Conservation (phyloP, 2,888 invertebrate species). For the Rhodophaea formosa region DNA sequence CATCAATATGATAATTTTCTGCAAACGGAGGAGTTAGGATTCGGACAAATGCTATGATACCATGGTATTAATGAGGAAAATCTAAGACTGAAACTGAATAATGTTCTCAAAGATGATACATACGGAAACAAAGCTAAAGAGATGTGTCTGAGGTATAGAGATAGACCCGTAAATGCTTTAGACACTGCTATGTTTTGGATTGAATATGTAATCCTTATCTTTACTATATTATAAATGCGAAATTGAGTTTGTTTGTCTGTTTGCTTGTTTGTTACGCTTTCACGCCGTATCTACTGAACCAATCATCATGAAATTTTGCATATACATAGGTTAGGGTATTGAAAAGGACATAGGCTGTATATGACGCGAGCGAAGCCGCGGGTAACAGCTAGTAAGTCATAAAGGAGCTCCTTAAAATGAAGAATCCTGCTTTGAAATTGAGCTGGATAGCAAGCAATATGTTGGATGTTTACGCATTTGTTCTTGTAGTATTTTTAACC, state of each 20-base stretch:
- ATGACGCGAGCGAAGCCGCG: too few relatives aligned
- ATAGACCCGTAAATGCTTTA: conserved; percentile 74
- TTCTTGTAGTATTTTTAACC: conserved; percentile 34
- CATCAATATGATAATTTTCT: conserved; percentile 77
- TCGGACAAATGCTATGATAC: conserved; percentile 66
- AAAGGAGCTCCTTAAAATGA: conserved; percentile 76
- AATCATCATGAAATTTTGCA: too few relatives aligned
- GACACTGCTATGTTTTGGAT: conserved; percentile 80
- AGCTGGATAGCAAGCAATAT: conserved; percentile 62
- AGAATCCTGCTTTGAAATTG: conserved; percentile 69
- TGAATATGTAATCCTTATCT: conserved; percentile 78
- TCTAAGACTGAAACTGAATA: conserved; percentile 49
- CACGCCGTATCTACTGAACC: too few relatives aligned
- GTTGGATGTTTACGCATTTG: conserved; percentile 66
- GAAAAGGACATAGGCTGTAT: conserved; percentile 80
- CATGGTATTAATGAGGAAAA: conserved; percentile 63
- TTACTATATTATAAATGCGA: too few relatives aligned
- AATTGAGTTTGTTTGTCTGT: too few relatives aligned
- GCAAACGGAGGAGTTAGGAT: conserved; percentile 60
- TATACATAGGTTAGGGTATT: too few relatives aligned
- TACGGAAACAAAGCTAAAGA: conserved; percentile 56
- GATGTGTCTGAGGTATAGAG: conserved; percentile 71
- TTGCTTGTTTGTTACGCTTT: too few relatives aligned
- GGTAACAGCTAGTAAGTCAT: conserved; percentile 79
- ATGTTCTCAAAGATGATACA: conserved; percentile 59